phyloP scores from a whole-genome alignment of 1,140 invertebrate genomes.

The Nylanderia fulva region DNA sequence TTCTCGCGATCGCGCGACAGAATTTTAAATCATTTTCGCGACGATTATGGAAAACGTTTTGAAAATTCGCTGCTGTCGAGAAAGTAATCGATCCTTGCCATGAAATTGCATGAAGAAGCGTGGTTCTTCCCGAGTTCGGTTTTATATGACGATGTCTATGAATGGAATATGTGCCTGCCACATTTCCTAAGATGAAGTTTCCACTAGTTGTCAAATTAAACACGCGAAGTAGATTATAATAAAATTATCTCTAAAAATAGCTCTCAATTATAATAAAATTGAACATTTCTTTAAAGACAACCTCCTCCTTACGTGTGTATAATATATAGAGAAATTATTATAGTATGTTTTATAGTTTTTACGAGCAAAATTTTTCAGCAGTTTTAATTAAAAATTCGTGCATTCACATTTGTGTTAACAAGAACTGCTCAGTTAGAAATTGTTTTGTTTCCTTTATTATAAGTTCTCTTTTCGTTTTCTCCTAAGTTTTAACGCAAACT shows the following conservation, averaged over 20 bases:
- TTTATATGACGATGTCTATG: not conserved
- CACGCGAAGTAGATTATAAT: no score
- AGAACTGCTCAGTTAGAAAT: slow-evolving; percentile 1
- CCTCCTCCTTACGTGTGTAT: no score
- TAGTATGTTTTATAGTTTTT: no score
- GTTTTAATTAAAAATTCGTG: not conserved
- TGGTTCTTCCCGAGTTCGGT: not conserved
- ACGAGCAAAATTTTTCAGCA: not conserved
- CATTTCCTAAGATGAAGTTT: not conserved
- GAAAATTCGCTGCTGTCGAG: not conserved
- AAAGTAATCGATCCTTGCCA: not conserved
- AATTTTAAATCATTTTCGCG: not conserved
- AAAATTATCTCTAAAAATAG: no score
- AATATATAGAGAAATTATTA: no score
- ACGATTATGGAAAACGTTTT: not conserved
- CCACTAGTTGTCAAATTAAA: no score
- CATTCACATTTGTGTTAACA: not conserved
- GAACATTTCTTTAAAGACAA: no score
- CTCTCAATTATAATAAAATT: no score
- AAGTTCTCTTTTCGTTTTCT: slow-evolving; percentile 1
- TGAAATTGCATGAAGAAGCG: slow-evolving; percentile 1
- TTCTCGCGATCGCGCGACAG: not conserved
- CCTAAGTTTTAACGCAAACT: not conserved
- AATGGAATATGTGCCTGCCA: not conserved
- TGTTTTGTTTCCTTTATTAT: slow-evolving; percentile 30